phyloP scores from a whole-genome alignment of 2,113 vertebrate genomes.

The Bubo scandiacus region DNA sequence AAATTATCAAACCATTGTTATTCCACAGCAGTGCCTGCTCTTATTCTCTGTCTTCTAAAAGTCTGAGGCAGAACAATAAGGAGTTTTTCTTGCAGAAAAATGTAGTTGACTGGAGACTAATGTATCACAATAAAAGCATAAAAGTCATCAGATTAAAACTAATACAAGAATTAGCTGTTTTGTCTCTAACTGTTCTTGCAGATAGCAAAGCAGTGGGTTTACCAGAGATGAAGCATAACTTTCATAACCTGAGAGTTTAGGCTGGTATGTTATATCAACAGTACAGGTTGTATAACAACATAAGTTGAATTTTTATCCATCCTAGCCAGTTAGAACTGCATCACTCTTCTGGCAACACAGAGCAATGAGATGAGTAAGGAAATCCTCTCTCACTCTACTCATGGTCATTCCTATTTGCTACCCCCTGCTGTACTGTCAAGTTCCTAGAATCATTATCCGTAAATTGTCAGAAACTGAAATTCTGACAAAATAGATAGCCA shows the following conservation, averaged over 20 bases:
- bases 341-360: not conserved
- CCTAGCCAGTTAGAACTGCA: not conserved
- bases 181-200: not conserved
- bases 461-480: not conserved
- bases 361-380: not conserved
- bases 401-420: not conserved
- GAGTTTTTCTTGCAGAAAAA: not conserved
- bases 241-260: not conserved
- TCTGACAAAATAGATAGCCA: not conserved
- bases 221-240: not conserved
- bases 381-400: not conserved
- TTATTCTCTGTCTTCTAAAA: not conserved
- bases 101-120: not conserved
- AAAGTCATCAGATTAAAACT: not conserved
- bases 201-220: not conserved
- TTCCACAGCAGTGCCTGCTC: not conserved
- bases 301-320: not conserved
- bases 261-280: not conserved
- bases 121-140: not conserved
- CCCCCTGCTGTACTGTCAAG: not conserved
- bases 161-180: not conserved
- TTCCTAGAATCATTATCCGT: not conserved
- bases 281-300: too few species aligned
- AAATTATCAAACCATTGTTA: not conserved
- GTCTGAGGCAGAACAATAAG: not conserved